Base-by-base conservation (phyloP, 1,140 invertebrate genomes). In the Drosophila kanapiae region DNA sequence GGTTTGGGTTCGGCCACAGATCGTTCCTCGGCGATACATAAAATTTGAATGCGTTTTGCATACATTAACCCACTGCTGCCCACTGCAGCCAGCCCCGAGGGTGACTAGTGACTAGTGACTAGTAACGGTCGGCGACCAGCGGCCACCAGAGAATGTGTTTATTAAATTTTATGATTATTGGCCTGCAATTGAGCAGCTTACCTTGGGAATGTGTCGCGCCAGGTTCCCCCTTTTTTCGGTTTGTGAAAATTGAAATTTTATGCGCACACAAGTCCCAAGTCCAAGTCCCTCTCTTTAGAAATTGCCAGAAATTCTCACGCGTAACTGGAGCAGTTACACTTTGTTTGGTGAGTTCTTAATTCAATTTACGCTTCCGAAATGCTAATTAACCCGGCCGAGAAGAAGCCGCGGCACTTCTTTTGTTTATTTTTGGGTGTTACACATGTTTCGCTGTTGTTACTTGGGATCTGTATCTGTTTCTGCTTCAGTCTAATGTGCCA, bases 101-200 rank as follows among this genome's bases (percentile, higher is more conserved):
- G 58, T 11, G 53, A 10, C 51, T 18, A 53, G 40, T 8, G 45
- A 49, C 48, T 49, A 49, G 53, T 38, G 51, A 54, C 51, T 33
- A 56, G 53, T 80, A 88, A 88, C 72, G 84, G 84, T 88, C 83
- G 75, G 75, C 65, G 75, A 40, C 75, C 42, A 84, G 75, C 63
- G 67, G 64, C 75, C 35, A 53, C 57, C 60, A 23, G 47, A 48
- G 80, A 84, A 88, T 88, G 82, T 87, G 78, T 90, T 90, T 90
- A 90, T 90, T 90, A 90, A 90, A 90, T 90, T 90, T 90, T 90
- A 90, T 90, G 87, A 90, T 90, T 90, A 90, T 90, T 90, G 85
- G 78, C 78, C 75, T 68, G 81, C 83, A 87, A 87, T 87, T 80
- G 83, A 77, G 82, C 82, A 54, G 78, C 75, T 78, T 72, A 70